phyloP scores from a whole-genome alignment of 2,113 vertebrate genomes.

The Noctilio leporinus region DNA sequence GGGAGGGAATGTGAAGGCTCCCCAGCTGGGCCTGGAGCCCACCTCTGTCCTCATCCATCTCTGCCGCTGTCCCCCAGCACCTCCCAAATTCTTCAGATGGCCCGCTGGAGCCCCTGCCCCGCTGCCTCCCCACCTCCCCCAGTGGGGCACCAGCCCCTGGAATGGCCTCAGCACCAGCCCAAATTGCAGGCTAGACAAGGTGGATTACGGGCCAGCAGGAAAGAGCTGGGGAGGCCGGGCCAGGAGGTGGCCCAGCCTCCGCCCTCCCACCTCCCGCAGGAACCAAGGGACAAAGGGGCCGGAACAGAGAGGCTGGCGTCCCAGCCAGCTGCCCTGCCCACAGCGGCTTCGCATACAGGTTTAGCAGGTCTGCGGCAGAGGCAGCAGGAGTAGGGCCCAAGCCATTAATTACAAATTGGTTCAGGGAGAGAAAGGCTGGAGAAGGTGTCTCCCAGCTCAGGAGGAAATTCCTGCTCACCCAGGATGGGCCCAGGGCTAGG shows the following conservation, averaged over 20 bases:
- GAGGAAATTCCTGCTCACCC: background rate
- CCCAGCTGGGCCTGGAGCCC: background rate
- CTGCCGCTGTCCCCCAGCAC: background rate
- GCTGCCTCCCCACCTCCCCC: background rate
- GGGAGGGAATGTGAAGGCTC: background rate
- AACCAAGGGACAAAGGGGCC: conserved; percentile 22
- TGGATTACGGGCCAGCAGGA: background rate
- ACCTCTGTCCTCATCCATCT: accelerated
- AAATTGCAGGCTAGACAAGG: background rate
- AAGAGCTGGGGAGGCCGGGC: background rate
- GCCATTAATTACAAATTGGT: conserved; percentile 52
- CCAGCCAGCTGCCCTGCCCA: background rate
- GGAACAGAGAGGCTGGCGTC: background rate
- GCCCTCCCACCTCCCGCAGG: background rate
- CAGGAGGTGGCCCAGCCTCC: background rate
- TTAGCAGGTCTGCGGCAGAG: conserved; percentile 28
- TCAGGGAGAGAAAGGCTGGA: conserved; percentile 26
- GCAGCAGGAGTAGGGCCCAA: background rate
- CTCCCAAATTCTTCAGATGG: conserved; percentile 36
- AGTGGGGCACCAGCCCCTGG: background rate
- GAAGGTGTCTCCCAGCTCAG: background rate
- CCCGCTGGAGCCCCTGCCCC: background rate
- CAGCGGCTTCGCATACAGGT: conserved; percentile 38
- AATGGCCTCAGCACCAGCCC: background rate
- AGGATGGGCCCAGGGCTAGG: background rate